Base-by-base conservation (phyloP, 1,140 invertebrate genomes). In the Penaeus chinensis region DNA sequence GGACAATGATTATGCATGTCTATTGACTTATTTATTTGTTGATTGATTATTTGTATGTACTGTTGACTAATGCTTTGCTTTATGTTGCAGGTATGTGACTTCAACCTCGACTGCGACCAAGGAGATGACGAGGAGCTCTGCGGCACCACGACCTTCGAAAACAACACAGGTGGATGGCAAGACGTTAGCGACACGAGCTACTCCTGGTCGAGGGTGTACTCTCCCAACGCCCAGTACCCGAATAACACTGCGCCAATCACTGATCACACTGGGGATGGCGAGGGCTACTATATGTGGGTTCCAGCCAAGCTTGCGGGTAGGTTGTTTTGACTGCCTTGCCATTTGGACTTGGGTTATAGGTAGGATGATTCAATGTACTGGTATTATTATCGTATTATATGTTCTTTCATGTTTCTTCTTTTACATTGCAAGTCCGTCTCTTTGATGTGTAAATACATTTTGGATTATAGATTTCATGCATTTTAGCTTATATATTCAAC, bases 81-180 rank as follows among this genome's bases (percentile, higher is more conserved):
- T 18, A 37, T 42, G 16, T 62, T 47, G n/a, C 37, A 89, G 89
- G 89, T 89, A 32, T 89, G 89, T 85, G 89, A 89, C 76, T 89
- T 89, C 60, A 83, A 69, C 19, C 18, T 27, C 42, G 85, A 87
- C 80, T 89, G 89, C 54, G 42, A 32, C 18, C 11, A 69, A 11
- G 81, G 81, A 16, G 76, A 89, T 11, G 89, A 89, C 65, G 89
- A 89, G 65, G 37, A 27, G 7, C 47, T 65, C 4, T 89, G 89
- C 62, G 89, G 89, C 5, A 79, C 74, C 27, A 84, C 84, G 24
- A 32, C 54, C 74, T 86, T 89, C n/a, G 86, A 80, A 42, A 60
- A 37, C 10, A 76, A 78, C 62, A 13, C 37, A 11, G 84, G 78
- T 11, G 85, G 89, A 18, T 87, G 89, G 89, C 84, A 89, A 84